phyloP scores from a whole-genome alignment of 2,797 vertebrate species.

The Eupleurogrammus muticus region DNA sequence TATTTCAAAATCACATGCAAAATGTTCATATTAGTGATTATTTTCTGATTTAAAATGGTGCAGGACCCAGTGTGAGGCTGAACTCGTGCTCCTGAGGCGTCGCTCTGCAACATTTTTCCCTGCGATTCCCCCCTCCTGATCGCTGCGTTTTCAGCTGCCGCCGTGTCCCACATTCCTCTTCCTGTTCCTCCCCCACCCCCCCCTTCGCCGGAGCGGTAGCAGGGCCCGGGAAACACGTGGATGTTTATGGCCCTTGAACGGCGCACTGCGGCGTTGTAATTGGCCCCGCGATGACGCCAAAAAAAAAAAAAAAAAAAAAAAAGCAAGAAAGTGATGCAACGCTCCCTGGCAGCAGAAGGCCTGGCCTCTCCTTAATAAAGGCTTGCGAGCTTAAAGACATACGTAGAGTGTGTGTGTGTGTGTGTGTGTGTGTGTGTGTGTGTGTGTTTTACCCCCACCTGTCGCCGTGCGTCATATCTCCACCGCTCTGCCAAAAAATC shows the following conservation, averaged over 20 bases:
- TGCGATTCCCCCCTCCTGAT: slow-evolving; percentile 25
- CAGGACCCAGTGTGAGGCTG: too few species aligned
- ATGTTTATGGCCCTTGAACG: slow-evolving; percentile 63
- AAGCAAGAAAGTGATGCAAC: slow-evolving; percentile 46
- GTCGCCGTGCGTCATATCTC: slow-evolving; percentile 34
- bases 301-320: slow-evolving; percentile 38
- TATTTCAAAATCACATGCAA: too few species aligned
- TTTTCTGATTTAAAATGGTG: too few species aligned
- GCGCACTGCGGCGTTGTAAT: slow-evolving; percentile 52
- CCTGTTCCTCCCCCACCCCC: slow-evolving; percentile 1
- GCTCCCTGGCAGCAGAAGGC: slow-evolving; percentile 44
- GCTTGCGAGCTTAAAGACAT: slow-evolving; percentile 41
- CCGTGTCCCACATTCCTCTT: slow-evolving; percentile 28
- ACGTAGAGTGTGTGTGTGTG: slow-evolving; percentile 36
- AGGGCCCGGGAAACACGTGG: slow-evolving; percentile 57
- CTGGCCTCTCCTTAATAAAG: slow-evolving; percentile 52
- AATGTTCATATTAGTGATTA: too few species aligned
- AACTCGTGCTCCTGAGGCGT: neutral
- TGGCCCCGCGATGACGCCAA: slow-evolving; percentile 58
- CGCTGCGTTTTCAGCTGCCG: slow-evolving; percentile 31
- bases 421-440: too few species aligned
- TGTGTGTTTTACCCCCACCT: slow-evolving; percentile 51
- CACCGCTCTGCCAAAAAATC: slow-evolving; percentile 45
- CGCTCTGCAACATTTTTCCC: slow-evolving; percentile 2
- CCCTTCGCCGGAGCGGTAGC: slow-evolving; percentile 48